Evolutionary conservation across 1,140 invertebrate genomes (phyloP).

Genomic region (Scaptodrosophila lebanonensis): DNA sequence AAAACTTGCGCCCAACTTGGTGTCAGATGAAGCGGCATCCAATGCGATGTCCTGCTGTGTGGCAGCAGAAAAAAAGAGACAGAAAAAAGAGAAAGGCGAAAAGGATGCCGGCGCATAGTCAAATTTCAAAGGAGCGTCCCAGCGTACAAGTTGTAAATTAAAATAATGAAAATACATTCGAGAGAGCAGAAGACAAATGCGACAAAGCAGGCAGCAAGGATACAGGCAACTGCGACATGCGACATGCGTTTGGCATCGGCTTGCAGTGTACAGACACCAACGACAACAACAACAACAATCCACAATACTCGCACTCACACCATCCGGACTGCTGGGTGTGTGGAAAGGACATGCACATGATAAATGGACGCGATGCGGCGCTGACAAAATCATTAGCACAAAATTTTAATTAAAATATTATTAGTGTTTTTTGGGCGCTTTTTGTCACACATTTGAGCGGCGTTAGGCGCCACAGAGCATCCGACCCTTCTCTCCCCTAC

Average conservation of each 20-base stretch:
- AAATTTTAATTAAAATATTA: conserved; percentile 52
- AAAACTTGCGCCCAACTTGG: no score
- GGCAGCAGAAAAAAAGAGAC: no score
- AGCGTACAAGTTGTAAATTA: conserved; percentile 58
- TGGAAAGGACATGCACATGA: conserved; percentile 34
- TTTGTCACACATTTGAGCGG: conserved; percentile 48
- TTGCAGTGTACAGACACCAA: conserved; percentile 27
- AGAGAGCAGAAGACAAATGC: conserved; percentile 1
- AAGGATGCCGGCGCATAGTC: conserved; percentile 14
- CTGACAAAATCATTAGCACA: conserved; percentile 65
- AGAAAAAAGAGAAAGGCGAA: no score
- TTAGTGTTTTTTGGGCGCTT: not conserved
- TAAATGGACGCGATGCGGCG: conserved; percentile 50
- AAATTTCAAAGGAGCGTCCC: conserved; percentile 53
- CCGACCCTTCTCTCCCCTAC: not conserved
- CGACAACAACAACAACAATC: not conserved
- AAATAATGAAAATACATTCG: conserved; percentile 60
- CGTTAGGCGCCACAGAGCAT: conserved; percentile 48
- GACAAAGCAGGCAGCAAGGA: conserved; percentile 1
- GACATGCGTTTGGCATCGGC: conserved; percentile 63
- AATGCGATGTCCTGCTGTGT: conserved; percentile 32
- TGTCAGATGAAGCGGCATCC: not conserved
- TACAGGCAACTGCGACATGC: conserved; percentile 20
- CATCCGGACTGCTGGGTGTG: not conserved
- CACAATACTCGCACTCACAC: not conserved